phyloP scores from a whole-genome alignment of 2,888 invertebrate species.

The Entomobrya proxima region DNA sequence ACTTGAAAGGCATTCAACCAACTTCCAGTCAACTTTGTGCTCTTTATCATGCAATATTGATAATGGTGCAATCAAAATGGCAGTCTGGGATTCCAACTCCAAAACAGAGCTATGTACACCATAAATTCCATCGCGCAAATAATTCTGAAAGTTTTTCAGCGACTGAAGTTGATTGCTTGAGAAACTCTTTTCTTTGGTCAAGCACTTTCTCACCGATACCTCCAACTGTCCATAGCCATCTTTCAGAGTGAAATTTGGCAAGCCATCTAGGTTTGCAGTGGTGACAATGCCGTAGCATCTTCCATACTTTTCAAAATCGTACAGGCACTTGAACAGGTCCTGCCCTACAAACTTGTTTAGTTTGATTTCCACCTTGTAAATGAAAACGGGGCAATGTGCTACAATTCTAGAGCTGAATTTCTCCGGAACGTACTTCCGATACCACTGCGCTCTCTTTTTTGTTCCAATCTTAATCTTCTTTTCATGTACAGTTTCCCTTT shows the following conservation, averaged over 20 bases:
- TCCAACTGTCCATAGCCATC: slow-evolving; percentile 47
- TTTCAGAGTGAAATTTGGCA: slow-evolving; percentile 3
- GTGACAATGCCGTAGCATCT: slow-evolving; percentile 50
- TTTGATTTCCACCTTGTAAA: slow-evolving; percentile 40
- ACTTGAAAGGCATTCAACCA: not conserved
- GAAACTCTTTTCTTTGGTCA: slow-evolving; percentile 77
- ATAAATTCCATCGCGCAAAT: slow-evolving; percentile 84
- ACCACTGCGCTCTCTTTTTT: slow-evolving; percentile 50
- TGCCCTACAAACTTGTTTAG: not conserved
- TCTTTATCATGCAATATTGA: not conserved
- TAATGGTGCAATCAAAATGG: slow-evolving; percentile 76
- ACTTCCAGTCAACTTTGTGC: slow-evolving; percentile 44
- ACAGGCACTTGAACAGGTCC: not conserved
- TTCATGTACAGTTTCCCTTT: not conserved
- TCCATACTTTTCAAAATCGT: slow-evolving; percentile 34
- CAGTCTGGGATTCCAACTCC: slow-evolving; percentile 74
- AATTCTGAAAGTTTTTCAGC: slow-evolving; percentile 83
- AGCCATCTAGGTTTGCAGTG: not conserved
- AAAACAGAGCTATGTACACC: not conserved
- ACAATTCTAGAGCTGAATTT: not conserved
- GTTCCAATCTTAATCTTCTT: slow-evolving; percentile 48
- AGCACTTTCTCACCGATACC: slow-evolving; percentile 63
- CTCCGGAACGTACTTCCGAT: slow-evolving; percentile 64
- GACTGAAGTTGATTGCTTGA: slow-evolving; percentile 79
- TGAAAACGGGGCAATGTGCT: not conserved